Conservation (phyloP, 2,113 vertebrate species). For the Polypterus bichir region DNA sequence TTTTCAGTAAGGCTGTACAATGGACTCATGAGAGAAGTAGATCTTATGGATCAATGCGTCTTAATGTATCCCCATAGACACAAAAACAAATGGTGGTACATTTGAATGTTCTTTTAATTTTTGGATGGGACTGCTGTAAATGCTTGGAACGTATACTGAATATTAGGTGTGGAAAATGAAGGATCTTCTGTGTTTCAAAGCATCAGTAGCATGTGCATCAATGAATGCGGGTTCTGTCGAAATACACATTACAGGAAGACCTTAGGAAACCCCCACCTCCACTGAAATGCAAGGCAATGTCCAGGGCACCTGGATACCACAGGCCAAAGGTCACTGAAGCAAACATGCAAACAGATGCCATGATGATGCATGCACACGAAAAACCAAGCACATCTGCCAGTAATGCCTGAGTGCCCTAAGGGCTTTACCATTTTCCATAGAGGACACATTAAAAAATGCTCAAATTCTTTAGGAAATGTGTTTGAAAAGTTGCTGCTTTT, state of each 20-base stretch:
- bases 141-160: conserved; percentile 11
- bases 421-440: conserved; percentile 10
- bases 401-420: conserved; percentile 1
- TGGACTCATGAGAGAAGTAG: conserved; percentile 11
- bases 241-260: conserved; percentile 12
- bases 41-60: conserved; percentile 13
- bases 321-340: conserved; percentile 12
- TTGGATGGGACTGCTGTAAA: conserved; percentile 11
- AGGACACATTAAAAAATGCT: too few species aligned
- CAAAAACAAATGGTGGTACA: conserved; percentile 8
- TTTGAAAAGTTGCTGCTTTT: too few species aligned
- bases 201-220: conserved; percentile 12
- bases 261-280: conserved; percentile 10
- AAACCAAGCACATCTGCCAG: too few species aligned
- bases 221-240: conserved; percentile 16
- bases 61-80: conserved; percentile 14
- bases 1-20: conserved; percentile 11
- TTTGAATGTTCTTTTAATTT: conserved; percentile 10
- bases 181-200: conserved; percentile 15
- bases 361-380: conserved; percentile 4
- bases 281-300: conserved; percentile 7
- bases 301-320: conserved; percentile 9
- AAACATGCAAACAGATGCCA: conserved; percentile 12
- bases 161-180: conserved; percentile 11
- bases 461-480: too few species aligned